A percentile compares a stretch with the other conserved stretches of the same genome.
Evolutionary conservation across 37 sponge, comb jelly and placozoan genomes (phyloP).

Genomic region (Aphrocallistes beatrix): DNA sequence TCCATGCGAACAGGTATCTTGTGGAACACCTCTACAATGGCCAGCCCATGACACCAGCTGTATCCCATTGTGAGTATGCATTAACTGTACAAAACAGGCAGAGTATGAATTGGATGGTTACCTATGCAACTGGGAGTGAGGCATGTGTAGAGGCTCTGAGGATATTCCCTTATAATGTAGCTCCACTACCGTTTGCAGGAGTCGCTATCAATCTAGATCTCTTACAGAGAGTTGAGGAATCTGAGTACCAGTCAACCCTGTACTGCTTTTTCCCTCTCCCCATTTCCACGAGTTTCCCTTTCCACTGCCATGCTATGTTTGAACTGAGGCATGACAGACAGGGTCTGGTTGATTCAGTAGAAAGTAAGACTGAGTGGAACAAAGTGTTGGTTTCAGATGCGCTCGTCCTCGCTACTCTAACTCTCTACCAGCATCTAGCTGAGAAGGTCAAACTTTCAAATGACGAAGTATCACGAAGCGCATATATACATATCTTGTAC

Average conservation of each 20-base stretch:
- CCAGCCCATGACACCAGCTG: background rate
- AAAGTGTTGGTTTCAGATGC: background rate
- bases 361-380: background rate
- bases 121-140: background rate
- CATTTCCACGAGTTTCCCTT: background rate
- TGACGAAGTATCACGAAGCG: background rate
- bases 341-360: background rate
- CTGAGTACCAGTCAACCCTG: background rate
- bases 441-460: background rate
- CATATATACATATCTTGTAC: background rate
- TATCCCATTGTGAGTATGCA: background rate
- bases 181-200: background rate
- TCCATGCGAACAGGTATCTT: background rate
- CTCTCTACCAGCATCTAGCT: background rate
- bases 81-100: background rate
- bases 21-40: background rate
- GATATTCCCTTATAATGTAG: background rate
- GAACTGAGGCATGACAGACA: conserved; percentile 12
- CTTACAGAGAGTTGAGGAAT: background rate
- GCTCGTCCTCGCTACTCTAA: background rate
- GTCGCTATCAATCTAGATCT: background rate
- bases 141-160: background rate
- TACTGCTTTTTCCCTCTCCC: conserved; percentile 4
- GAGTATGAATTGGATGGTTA: background rate
- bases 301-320: conserved; percentile 9